Evolutionary conservation across 1,140 invertebrate species (phyloP).

Genomic region (Drosophila setifemur): DNA sequence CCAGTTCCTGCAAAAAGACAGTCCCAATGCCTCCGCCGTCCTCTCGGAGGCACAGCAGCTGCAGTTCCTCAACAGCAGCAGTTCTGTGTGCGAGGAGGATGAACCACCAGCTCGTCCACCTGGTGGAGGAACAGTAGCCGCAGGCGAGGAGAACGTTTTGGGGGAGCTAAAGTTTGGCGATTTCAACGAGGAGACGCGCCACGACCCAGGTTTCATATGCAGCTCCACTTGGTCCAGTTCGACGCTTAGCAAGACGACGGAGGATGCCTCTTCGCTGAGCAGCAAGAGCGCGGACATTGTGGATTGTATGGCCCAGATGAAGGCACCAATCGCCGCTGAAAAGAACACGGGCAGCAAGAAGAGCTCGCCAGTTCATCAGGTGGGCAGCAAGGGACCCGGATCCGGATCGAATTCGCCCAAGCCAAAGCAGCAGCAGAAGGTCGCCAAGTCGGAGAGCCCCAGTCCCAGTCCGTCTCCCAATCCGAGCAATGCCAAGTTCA

Average conservation of each 20-base stretch:
- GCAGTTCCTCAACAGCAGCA: slow-evolving; percentile 72
- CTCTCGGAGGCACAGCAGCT: slow-evolving; percentile 39
- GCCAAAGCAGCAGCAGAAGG: neutral
- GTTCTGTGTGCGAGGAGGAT: slow-evolving; percentile 69
- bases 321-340: neutral
- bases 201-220: slow-evolving; percentile 50
- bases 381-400: neutral
- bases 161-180: slow-evolving; percentile 68
- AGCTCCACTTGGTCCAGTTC: slow-evolving; percentile 68
- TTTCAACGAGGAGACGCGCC: slow-evolving; percentile 50
- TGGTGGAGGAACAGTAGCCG: neutral
- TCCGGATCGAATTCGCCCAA: neutral
- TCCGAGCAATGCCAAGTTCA: slow-evolving; percentile 6
- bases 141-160: slow-evolving; percentile 14
- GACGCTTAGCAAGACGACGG: slow-evolving; percentile 32
- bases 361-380: slow-evolving; percentile 28
- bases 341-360: slow-evolving; percentile 26
- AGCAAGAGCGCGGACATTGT: slow-evolving; percentile 44
- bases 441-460: neutral
- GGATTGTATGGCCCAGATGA: slow-evolving; percentile 38
- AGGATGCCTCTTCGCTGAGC: slow-evolving; percentile 7
- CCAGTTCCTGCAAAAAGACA: slow-evolving; percentile 51
- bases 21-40: slow-evolving; percentile 10
- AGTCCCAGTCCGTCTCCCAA: neutral
- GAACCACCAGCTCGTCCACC: slow-evolving; percentile 13